Evolutionary conservation across 2,888 invertebrate species (phyloP).

Genomic region (Flexamia atlantica): DNA sequence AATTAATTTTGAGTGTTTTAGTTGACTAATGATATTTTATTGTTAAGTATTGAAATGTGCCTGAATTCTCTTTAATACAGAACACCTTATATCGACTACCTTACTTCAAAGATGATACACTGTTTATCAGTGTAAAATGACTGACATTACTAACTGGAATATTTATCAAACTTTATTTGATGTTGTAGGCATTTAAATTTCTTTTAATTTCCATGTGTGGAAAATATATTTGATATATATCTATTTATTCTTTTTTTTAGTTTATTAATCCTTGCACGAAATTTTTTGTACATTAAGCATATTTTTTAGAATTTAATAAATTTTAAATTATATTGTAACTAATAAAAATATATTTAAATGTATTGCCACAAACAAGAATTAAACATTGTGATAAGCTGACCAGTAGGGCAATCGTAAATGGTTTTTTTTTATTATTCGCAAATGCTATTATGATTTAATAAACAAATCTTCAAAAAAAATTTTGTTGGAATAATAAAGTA

Average conservation of each 20-base stretch:
- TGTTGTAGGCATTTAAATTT: too few relatives aligned
- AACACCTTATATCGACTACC: constrained; percentile 33
- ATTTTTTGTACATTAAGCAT: too few relatives aligned
- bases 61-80: constrained; percentile 5
- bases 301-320: too few relatives aligned
- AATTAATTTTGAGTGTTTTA: background rate
- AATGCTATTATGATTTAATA: too few relatives aligned
- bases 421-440: too few relatives aligned
- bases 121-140: constrained; percentile 10
- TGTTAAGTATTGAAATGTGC: constrained; percentile 29
- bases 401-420: too few relatives aligned
- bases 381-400: background rate
- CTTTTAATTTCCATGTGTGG: too few relatives aligned
- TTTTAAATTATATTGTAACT: background rate
- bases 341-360: background rate
- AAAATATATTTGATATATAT: too few relatives aligned
- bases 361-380: background rate
- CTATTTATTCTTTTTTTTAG: too few relatives aligned
- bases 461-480: too few relatives aligned
- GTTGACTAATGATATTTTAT: background rate
- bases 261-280: too few relatives aligned
- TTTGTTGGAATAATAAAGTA: too few relatives aligned
- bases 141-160: constrained; percentile 6
- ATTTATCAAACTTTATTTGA: background rate
- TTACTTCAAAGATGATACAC: constrained; percentile 12